Evolutionary conservation across 2,797 vertebrate species (phyloP).

Genomic region (Gorsachius magnificus): DNA sequence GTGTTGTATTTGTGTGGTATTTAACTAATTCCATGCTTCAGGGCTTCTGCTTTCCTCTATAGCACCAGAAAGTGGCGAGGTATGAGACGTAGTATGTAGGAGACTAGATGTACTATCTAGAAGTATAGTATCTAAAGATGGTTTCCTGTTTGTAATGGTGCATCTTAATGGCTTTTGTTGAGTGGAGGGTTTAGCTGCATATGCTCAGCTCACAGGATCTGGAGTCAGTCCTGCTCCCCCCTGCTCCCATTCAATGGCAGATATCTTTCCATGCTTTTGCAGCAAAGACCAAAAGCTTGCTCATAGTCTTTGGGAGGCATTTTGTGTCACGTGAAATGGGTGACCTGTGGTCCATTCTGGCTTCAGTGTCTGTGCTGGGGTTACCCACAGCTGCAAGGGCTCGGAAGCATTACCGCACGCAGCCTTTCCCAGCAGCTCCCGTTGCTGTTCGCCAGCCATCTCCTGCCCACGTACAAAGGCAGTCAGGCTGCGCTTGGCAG

Average conservation of each 20-base stretch:
- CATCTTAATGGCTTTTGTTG: background rate
- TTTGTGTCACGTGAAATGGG: fast-evolving
- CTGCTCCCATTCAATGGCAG: background rate
- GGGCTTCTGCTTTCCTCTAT: background rate
- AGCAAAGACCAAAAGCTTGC: background rate
- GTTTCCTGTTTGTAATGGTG: background rate
- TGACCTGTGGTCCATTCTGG: background rate
- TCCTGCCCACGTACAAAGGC: fast-evolving
- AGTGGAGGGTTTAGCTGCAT: background rate
- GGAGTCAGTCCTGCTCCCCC: background rate
- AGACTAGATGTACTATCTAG: background rate
- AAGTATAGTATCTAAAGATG: background rate
- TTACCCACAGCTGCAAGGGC: background rate
- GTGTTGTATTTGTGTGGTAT: background rate
- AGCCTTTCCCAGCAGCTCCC: background rate
- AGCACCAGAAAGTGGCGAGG: background rate
- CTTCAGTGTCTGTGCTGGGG: background rate
- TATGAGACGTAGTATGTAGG: fast-evolving
- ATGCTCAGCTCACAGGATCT: background rate
- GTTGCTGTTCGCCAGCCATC: fast-evolving
- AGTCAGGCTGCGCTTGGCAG: background rate
- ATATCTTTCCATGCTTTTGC: background rate
- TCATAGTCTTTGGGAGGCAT: background rate
- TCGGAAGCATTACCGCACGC: fast-evolving
- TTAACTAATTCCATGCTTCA: background rate